Percentiles rank a stretch among this genome's conserved stretches.
These are phyloP conservation scores for Drosophila bipectinata DNA, from an alignment of 1,140 invertebrate genomes.

Conservation along the genomic window DNA sequence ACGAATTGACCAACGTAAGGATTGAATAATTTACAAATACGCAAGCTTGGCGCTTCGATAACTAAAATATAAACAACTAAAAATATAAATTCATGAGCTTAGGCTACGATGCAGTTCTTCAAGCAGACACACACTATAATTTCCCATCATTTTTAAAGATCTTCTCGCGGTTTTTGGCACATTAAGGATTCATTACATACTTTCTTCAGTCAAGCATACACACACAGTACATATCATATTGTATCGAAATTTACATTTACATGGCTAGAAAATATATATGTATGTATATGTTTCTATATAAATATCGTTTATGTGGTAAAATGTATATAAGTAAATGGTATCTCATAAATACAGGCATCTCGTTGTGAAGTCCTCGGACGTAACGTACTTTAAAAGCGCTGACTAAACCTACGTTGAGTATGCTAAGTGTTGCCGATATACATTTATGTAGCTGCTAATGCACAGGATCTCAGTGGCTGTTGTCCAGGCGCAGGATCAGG, in stretches of 20 bases:
- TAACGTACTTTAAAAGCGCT: constrained; percentile 74
- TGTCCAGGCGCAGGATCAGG: constrained; percentile 77
- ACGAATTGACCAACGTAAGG: constrained; percentile 48
- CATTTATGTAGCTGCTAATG: background rate
- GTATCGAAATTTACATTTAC: constrained; percentile 61
- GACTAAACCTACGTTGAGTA: constrained; percentile 61
- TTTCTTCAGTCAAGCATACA: constrained; percentile 45
- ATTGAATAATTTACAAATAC: constrained; percentile 49
- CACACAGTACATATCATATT: constrained; percentile 32
- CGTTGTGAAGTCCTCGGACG: constrained; percentile 55
- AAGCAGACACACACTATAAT: constrained; percentile 59
- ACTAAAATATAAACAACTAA: constrained; percentile 56
- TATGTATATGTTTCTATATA: constrained; percentile 42
- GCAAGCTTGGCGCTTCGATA: constrained; percentile 16
- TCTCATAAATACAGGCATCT: constrained; percentile 79
- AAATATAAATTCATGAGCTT: constrained; percentile 51
- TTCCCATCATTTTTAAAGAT: constrained; percentile 15
- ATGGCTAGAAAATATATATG: constrained; percentile 61
- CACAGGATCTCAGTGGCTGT: constrained; percentile 62
- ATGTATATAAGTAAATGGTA: constrained; percentile 52
- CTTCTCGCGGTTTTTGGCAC: constrained; percentile 66
- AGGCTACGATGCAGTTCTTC: constrained; percentile 50
- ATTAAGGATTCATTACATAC: constrained; percentile 74
- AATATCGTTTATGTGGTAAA: constrained; percentile 60
- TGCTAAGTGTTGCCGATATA: constrained; percentile 29